Percentiles rank a stretch among this genome's conserved stretches.
These are phyloP conservation scores for Dolomedes plantarius DNA, from an alignment of 2,888 invertebrate species.

Conservation along the genomic window DNA sequence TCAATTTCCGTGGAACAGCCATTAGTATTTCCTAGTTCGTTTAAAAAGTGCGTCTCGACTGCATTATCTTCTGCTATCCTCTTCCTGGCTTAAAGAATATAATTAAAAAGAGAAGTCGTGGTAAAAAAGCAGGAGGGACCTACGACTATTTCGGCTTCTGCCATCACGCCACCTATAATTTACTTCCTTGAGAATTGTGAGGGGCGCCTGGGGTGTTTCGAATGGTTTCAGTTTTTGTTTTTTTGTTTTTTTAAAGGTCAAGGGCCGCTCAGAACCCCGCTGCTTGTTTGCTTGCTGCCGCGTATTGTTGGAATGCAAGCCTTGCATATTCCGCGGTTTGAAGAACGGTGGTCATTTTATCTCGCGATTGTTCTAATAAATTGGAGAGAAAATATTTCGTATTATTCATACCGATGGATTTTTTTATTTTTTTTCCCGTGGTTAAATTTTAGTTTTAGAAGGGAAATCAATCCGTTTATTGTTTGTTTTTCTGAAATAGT, in stretches of 20 bases:
- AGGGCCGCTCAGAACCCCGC: constrained; percentile 36
- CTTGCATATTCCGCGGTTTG: not conserved
- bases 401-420: too few relatives aligned
- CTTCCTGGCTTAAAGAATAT: constrained; percentile 35
- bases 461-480: too few relatives aligned
- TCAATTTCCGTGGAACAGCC: constrained; percentile 50
- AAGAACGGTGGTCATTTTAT: not conserved
- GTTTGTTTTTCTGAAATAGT: too few relatives aligned
- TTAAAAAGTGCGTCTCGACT: constrained; percentile 50
- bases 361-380: not conserved
- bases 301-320: constrained; percentile 6
- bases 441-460: too few relatives aligned
- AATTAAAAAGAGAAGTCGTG: constrained; percentile 39
- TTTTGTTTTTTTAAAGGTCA: constrained; percentile 50
- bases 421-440: too few relatives aligned
- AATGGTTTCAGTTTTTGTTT: constrained; percentile 29
- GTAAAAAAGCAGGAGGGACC: not conserved
- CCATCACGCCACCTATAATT: constrained; percentile 62
- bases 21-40: constrained; percentile 56
- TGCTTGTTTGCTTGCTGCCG: constrained; percentile 21
- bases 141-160: constrained; percentile 38
- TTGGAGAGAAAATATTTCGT: not conserved
- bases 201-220: constrained; percentile 44
- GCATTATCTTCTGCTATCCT: constrained; percentile 38
- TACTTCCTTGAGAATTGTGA: constrained; percentile 51